These are phyloP conservation scores for Platycheirus rosarum DNA, from an alignment of 2,888 invertebrate species.

Conservation along the genomic window DNA sequence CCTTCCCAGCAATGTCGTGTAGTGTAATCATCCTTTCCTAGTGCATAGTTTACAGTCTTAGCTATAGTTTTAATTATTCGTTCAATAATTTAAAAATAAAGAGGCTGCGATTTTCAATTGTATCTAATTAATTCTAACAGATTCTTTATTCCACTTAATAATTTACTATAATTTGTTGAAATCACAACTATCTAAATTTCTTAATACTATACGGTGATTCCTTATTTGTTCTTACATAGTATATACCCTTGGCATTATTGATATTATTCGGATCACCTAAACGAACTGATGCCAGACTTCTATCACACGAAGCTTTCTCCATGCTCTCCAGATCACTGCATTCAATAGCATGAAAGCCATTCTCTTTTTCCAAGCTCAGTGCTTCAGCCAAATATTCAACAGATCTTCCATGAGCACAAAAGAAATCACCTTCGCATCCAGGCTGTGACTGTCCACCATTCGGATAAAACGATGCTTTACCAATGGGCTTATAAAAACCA, in stretches of 20 bases:
- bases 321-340: slow-evolving; percentile 42
- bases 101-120: not conserved
- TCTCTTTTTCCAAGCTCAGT: slow-evolving; percentile 54
- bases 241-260: slow-evolving; percentile 22
- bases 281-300: slow-evolving; percentile 5
- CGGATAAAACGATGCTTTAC: slow-evolving; percentile 83
- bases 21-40: too few relatives aligned
- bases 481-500: slow-evolving; percentile 77
- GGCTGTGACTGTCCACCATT: slow-evolving; percentile 83
- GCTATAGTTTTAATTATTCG: too few relatives aligned
- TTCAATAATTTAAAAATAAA: too few relatives aligned
- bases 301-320: slow-evolving; percentile 10
- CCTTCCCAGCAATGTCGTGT: too few relatives aligned
- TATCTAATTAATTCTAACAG: slow-evolving; percentile 5
- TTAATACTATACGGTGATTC: slow-evolving; percentile 16
- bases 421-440: slow-evolving; percentile 78
- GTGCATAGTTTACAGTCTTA: too few relatives aligned
- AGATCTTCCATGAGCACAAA: slow-evolving; percentile 81
- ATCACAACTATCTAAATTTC: not conserved
- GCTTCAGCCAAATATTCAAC: slow-evolving; percentile 81
- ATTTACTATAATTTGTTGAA: too few relatives aligned
- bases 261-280: slow-evolving; percentile 43
- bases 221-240: slow-evolving; percentile 26
- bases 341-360: slow-evolving; percentile 26
- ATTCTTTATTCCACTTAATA: slow-evolving; percentile 20